Percentiles rank a stretch among this genome's conserved stretches.
phyloP scores from a whole-genome alignment of 2,888 invertebrate genomes.

The Drosophila mimica region DNA sequence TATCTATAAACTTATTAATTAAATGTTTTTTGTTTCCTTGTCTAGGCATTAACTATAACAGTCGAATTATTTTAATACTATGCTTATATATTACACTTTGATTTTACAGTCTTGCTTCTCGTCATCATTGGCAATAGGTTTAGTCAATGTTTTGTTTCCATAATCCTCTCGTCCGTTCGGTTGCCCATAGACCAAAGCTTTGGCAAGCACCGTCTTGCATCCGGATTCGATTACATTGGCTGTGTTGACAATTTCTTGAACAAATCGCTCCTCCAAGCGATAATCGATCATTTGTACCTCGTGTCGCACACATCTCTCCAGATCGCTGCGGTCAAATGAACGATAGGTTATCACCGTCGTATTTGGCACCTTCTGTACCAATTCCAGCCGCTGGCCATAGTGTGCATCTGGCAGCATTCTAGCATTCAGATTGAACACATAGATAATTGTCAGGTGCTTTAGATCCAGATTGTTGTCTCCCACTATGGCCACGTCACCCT shows the following conservation, averaged over 20 bases:
- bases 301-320: constrained; percentile 75
- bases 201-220: constrained; percentile 82
- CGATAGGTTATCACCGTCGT: constrained; percentile 71
- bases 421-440: constrained; percentile 78
- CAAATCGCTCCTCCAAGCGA: constrained; percentile 49
- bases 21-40: not conserved
- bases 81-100: not conserved
- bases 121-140: not conserved
- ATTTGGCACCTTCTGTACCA: constrained; percentile 47
- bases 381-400: constrained; percentile 40
- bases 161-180: not conserved
- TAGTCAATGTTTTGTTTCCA: not conserved
- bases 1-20: not conserved
- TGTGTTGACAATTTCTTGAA: constrained; percentile 70
- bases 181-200: constrained; percentile 72
- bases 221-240: constrained; percentile 74
- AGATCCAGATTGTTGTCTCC: not conserved
- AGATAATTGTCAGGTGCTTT: constrained; percentile 72
- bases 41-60: not conserved
- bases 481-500: constrained; percentile 14
- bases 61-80: not conserved
- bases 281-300: constrained; percentile 64
- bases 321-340: constrained; percentile 61
- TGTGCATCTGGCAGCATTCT: constrained; percentile 30
- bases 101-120: constrained; percentile 9